Conservation (phyloP, 1,140 invertebrate genomes). For the Macrosteles quadrilineatus region DNA sequence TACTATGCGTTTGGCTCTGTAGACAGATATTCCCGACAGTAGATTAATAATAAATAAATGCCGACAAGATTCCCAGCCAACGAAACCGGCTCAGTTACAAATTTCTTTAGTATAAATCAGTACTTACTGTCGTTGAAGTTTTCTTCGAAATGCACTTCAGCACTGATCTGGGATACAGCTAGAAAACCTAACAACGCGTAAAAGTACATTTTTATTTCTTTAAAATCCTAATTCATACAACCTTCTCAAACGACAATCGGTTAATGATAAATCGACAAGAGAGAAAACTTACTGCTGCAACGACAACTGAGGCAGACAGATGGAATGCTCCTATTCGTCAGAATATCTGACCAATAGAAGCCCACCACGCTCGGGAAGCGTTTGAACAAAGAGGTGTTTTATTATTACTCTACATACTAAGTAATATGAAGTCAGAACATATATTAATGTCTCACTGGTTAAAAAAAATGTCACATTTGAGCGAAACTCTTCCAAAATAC, state of each 20-base stretch:
- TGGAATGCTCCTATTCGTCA: constrained; percentile 42
- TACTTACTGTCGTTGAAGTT: constrained; percentile 38
- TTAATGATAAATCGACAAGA: constrained; percentile 21
- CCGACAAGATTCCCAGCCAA: neutral
- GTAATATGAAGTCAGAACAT: neutral
- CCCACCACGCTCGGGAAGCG: constrained; percentile 37
- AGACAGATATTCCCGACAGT: too few species aligned
- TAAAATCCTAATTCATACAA: neutral
- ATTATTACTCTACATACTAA: neutral
- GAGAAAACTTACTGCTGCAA: constrained; percentile 14
- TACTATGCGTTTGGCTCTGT: too few species aligned
- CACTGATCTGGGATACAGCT: constrained; percentile 23
- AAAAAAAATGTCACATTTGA: neutral
- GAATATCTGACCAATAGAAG: constrained; percentile 36
- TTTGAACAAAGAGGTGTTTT: neutral
- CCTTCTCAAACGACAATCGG: neutral
- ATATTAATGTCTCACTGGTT: neutral
- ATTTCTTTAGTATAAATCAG: neutral
- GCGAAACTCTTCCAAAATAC: neutral
- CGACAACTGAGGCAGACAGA: constrained; percentile 38
- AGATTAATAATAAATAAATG: too few species aligned
- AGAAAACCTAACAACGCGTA: constrained; percentile 29
- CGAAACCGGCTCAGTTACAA: neutral
- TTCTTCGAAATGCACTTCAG: constrained; percentile 41
- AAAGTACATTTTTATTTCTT: constrained; percentile 1